Base-by-base conservation (phyloP, 2,113 vertebrate genomes). In the Rallus limicola region DNA sequence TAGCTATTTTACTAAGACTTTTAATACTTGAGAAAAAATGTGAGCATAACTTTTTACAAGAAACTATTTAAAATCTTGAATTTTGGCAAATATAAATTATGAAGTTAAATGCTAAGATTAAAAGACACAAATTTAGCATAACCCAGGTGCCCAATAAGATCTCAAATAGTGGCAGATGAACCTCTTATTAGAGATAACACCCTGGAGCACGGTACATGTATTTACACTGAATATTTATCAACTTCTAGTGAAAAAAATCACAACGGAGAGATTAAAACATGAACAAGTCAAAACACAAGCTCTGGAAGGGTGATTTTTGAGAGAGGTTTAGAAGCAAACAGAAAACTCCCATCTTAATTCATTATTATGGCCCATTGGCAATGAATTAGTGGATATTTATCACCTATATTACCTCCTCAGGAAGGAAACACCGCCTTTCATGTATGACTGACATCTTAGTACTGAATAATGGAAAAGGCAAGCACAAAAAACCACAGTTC, bases 211-310 rank as follows among this genome's bases (percentile, higher is more conserved):
- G 2, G 4, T 20, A 52, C 6, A 8, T 4, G 3, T 60, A 84
- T 64, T 93, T 89, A 88, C 64, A 71, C 31, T 74, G 84, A 86
- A 40, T 83, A 92, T 62, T 80, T 88, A 92, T 46, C 71, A 81
- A 48, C n/a, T 56, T 75, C 29, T 20, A 50, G 24, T 50, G 33
- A 62, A 87, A 86, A 81, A 93, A 90, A 58, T 6, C n/a, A 53
- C 16, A 90, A 17, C 14, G 20, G 53, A 53, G 24, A 56, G 20
- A 83, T 67, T 78, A 90, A 86, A 82, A 13, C 19, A 59, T 17
- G 44, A 85, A 69, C 40, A 85, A 82, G 40, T 79, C 58, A 92
- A 92, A 89, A 89, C 21, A 79, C 33, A 67, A n/a, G 17, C 46
- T 76, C 62, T 70, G 12, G 19, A 82, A 79, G 17, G 26, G 31